These are phyloP conservation scores for Napeogenes sylphis DNA, from an alignment of 2,888 invertebrate species.

Conservation along the genomic window DNA sequence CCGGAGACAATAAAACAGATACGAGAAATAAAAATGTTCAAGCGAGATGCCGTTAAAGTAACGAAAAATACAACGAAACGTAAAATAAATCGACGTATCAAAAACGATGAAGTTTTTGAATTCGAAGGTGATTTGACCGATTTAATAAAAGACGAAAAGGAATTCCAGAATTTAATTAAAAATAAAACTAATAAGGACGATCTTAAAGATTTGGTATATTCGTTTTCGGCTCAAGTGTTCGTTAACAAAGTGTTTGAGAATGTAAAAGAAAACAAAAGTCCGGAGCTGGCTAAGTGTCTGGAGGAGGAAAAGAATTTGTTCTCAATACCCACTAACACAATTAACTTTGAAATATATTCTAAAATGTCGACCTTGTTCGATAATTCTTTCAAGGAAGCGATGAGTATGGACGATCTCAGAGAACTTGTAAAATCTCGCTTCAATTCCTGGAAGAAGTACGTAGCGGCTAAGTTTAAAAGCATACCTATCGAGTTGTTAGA, in stretches of 20 bases:
- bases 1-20: constrained; percentile 72
- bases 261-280: constrained; percentile 56
- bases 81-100: constrained; percentile 58
- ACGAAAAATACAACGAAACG: constrained; percentile 69
- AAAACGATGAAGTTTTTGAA: constrained; percentile 56
- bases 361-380: constrained; percentile 60
- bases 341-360: constrained; percentile 54
- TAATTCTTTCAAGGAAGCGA: constrained; percentile 60
- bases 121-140: constrained; percentile 59
- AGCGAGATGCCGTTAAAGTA: constrained; percentile 65
- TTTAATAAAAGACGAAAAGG: constrained; percentile 57
- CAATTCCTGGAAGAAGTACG: constrained; percentile 61
- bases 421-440: constrained; percentile 56
- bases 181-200: constrained; percentile 56
- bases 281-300: constrained; percentile 54
- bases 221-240: constrained; percentile 63
- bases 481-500: constrained; percentile 60
- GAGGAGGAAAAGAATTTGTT: constrained; percentile 55
- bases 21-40: constrained; percentile 62
- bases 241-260: constrained; percentile 66
- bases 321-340: constrained; percentile 46
- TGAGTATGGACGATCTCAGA: constrained; percentile 60
- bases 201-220: constrained; percentile 59
- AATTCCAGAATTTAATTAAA: constrained; percentile 51
- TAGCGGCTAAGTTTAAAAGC: constrained; percentile 55